Evolutionary conservation across 2,797 vertebrate genomes (phyloP), one percentile per base, ranked within the genome.

Genomic region (Tokudaia muenninki): DNA sequence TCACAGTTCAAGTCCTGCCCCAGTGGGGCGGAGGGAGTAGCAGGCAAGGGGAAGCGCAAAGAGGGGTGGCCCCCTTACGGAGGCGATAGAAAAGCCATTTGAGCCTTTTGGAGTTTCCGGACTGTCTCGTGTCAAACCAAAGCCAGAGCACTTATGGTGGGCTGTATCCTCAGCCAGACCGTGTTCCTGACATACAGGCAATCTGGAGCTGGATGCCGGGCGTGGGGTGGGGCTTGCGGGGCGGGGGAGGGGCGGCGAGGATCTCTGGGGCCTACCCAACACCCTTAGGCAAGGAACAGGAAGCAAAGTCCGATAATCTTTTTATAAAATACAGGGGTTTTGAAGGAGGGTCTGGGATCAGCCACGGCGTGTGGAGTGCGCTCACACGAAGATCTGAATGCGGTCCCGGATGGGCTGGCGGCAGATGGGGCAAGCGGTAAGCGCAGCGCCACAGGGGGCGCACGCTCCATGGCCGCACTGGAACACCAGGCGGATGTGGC

Each of bases 381-480:
- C 57, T 98, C 99, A 99, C 95, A 99, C 99, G 1, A 99, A 99
- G 88, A 99, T 98, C 96, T 99, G 99, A 97, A 99, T 99, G 96
- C 99, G 99, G 98, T 99, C 99, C 0, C 99, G 99, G 98, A 99
- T 99, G 97, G 99, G 99, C 99, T 99, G 99, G 96, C 99, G 98
- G 98, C 99, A 99, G 98, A 99, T 99, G 44, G 99, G 99, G 98
- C 99, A 99, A 84, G 99, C 99, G 78, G 99, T 99, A 55, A 99
- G 99, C 0, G 99, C 99, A 0, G 99, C 98, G 88, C 99, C 99
- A 98, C 99, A 99, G 96, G 99, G 99, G 0, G 99, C 99, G 98
- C 99, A 99, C 11, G 99, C 99, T 96, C 99, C 99, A 7, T 99
- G 99, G 81, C 99, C 99, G 0, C 99, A 99, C 99, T 99, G 99